Conservation (phyloP, 2,113 vertebrate species). For the Campylomormyrus tamandua region DNA sequence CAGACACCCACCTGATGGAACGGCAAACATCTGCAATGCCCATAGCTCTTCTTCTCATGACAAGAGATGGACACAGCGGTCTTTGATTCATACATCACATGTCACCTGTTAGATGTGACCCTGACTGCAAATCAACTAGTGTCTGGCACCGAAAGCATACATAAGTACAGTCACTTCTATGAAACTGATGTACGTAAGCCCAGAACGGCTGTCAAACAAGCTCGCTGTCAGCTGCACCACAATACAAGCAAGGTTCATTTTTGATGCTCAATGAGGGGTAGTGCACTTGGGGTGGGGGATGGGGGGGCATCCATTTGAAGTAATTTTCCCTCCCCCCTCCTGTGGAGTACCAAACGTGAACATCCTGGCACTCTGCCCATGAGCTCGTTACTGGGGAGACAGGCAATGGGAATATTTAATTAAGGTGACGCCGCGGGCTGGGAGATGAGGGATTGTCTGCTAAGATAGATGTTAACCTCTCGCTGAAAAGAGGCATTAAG, state of each 20-base stretch:
- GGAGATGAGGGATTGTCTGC: background rate
- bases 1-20: background rate
- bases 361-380: background rate
- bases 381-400: background rate
- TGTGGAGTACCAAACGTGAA: background rate
- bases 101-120: background rate
- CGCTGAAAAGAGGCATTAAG: background rate
- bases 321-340: background rate
- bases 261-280: constrained; percentile 21
- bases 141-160: background rate
- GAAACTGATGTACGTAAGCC: background rate
- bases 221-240: background rate
- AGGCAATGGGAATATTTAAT: constrained; percentile 13
- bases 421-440: background rate
- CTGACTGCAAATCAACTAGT: background rate
- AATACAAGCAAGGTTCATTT: background rate
- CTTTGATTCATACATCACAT: background rate
- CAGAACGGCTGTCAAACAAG: background rate
- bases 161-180: background rate
- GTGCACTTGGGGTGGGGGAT: constrained; percentile 22
- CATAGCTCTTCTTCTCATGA: background rate
- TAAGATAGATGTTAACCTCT: constrained; percentile 3
- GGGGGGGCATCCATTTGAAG: background rate
- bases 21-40: background rate
- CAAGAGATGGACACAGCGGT: background rate